These are phyloP conservation scores for Hemiprocne comata DNA, from an alignment of 2,113 vertebrate species.

Conservation along the genomic window DNA sequence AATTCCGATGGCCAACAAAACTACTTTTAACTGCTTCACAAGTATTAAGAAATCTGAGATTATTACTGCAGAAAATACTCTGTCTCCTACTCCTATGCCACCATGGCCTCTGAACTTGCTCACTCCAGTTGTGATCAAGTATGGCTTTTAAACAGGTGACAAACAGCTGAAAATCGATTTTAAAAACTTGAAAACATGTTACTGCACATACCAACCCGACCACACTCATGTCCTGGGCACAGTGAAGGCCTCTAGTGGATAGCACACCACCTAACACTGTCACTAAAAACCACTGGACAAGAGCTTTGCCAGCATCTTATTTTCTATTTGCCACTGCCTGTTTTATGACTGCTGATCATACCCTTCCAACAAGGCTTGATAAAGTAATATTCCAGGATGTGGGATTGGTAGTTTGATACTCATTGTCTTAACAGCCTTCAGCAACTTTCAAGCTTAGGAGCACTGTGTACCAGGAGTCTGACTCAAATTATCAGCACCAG, in stretches of 20 bases:
- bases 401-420: background rate
- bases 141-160: background rate
- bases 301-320: background rate
- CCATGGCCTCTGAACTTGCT: background rate
- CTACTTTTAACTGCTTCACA: background rate
- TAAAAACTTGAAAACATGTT: background rate
- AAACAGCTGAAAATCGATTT: background rate
- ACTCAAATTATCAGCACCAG: background rate
- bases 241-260: background rate
- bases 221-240: rapidly evolving
- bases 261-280: background rate
- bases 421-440: background rate
- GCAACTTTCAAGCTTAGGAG: background rate
- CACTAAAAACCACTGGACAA: background rate
- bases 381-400: background rate
- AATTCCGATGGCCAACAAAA: background rate
- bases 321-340: background rate
- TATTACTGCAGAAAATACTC: background rate
- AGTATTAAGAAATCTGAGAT: background rate
- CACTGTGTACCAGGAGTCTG: background rate
- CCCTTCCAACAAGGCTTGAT: background rate
- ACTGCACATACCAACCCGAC: background rate
- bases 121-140: background rate
- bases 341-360: background rate
- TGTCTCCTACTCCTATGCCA: background rate